Evolutionary conservation across 2,888 invertebrate species (phyloP), one percentile per base, ranked within the genome.

Genomic region (Heliconius aoede): DNA sequence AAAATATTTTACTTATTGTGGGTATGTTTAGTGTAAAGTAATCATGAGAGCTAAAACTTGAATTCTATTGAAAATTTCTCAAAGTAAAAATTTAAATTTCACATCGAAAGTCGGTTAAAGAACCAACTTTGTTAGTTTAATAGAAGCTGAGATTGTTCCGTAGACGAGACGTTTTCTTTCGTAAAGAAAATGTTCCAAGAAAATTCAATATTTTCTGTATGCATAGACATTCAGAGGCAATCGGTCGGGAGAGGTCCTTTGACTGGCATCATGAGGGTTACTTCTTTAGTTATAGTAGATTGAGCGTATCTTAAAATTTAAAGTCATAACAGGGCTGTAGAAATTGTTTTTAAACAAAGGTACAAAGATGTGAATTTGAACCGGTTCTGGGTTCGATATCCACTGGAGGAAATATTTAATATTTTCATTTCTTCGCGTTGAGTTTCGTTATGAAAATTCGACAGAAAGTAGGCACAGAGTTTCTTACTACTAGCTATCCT

Each of bases 131-230:
- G 28, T 60, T 67, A 72, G 58, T 72, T 76, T 55, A 51, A 72
- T 72, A 46, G 21, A 76, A 32, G 73, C 61, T 55, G 67, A 68
- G 40, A 72, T 60, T 68, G 30, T 40, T 15, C 55, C n/a, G 64
- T 68, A 36, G 40, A 65, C 61, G 26, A 36, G 51, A 51, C 51
- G 60, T 73, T 73, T 26, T 74, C 46, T 62, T 67, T 46, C 51
- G 77, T 68, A 74, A 73, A 76, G 73, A 75, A 74, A 71, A 77
- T 67, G 80, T 80, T 77, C 73, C 60, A 40, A 61, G 77, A 32
- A 78, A 80, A 81, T 78, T 80, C 80, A 80, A 80, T 80, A 77
- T 77, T 78, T 80, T 78, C 74, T 80, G 78, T 78, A 81, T 80
- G 77, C 78, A 78, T 77, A 77, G 77, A 74, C 74, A 72, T 76